Evolutionary conservation across 1,140 invertebrate species (phyloP).

Genomic region (Aleiodes sp.): DNA sequence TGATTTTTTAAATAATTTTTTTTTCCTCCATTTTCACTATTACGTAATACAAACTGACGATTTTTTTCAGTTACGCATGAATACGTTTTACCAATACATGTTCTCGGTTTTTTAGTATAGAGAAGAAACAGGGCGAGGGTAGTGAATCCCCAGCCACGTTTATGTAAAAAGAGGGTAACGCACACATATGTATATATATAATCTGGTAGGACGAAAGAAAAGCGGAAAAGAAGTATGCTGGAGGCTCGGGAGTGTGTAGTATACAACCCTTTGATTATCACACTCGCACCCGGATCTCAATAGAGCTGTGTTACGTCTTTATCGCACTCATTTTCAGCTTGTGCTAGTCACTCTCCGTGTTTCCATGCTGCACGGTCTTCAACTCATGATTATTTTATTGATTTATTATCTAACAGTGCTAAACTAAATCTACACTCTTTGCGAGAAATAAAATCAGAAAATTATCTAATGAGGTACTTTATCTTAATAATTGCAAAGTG

Average conservation of each 20-base stretch:
- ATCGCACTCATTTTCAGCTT: slow-evolving; percentile 18
- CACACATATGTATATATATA: slow-evolving; percentile 2
- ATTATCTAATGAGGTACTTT: too few species aligned
- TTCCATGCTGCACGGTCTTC: slow-evolving; percentile 2
- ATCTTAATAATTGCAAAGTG: too few species aligned
- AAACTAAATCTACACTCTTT: background rate
- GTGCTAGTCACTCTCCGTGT: slow-evolving; percentile 8
- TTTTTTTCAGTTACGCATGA: background rate
- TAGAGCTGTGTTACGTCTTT: slow-evolving; percentile 18
- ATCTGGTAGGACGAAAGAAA: background rate
- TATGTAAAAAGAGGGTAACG: slow-evolving; percentile 14
- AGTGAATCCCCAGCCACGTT: slow-evolving; percentile 21
- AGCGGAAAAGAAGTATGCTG: slow-evolving; percentile 9
- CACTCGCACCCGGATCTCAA: slow-evolving; percentile 32
- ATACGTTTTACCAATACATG: slow-evolving; percentile 3
- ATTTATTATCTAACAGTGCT: background rate
- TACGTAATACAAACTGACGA: too few species aligned
- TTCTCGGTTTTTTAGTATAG: slow-evolving; percentile 2
- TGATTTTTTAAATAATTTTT: background rate
- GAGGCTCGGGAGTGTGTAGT: slow-evolving; percentile 32
- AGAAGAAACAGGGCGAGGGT: too few species aligned
- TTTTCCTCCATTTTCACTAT: background rate
- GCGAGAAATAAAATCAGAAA: background rate
- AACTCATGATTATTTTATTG: background rate
- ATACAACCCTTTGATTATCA: slow-evolving; percentile 43